These are phyloP conservation scores for Elgonia sp. DNA, from an alignment of 2,888 invertebrate genomes.

Conservation along the genomic window DNA sequence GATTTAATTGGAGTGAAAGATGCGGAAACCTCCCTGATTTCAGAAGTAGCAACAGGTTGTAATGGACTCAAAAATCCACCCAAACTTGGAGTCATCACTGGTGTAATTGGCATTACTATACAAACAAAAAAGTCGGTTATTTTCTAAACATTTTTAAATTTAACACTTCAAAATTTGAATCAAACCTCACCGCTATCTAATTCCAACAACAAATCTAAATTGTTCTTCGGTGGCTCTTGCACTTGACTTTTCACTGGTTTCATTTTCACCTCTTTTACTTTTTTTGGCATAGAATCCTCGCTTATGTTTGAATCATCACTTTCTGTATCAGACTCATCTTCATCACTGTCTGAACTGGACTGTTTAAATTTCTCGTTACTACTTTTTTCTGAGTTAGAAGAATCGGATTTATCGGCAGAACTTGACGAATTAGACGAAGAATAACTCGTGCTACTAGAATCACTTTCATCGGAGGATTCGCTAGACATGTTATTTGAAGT, in stretches of 20 bases:
- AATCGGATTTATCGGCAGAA: slow-evolving; percentile 72
- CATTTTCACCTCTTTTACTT: slow-evolving; percentile 80
- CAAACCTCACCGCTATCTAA: slow-evolving; percentile 90
- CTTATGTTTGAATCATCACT: slow-evolving; percentile 78
- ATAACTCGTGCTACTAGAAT: slow-evolving; percentile 52
- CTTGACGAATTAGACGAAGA: slow-evolving; percentile 69
- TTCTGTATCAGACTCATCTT: slow-evolving; percentile 82
- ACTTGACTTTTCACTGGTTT: slow-evolving; percentile 84
- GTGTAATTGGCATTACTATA: slow-evolving; percentile 89
- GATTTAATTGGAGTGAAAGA: slow-evolving; percentile 89
- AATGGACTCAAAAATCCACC: slow-evolving; percentile 93
- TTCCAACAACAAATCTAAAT: slow-evolving; percentile 94
- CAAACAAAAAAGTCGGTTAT: neutral
- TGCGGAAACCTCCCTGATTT: slow-evolving; percentile 88
- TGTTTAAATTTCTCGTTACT: slow-evolving; percentile 80
- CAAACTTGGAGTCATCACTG: slow-evolving; percentile 94
- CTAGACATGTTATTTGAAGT: slow-evolving; percentile 63
- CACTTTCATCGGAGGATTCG: slow-evolving; percentile 70
- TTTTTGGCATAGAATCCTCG: slow-evolving; percentile 76
- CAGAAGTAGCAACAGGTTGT: slow-evolving; percentile 84
- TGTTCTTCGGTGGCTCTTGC: slow-evolving; percentile 89
- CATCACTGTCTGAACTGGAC: slow-evolving; percentile 82
- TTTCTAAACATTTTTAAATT: neutral
- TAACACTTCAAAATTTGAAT: no score
- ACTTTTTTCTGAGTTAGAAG: slow-evolving; percentile 75